phyloP scores from a whole-genome alignment of 2,797 vertebrate species.

The Hoplostethus mediterraneus region DNA sequence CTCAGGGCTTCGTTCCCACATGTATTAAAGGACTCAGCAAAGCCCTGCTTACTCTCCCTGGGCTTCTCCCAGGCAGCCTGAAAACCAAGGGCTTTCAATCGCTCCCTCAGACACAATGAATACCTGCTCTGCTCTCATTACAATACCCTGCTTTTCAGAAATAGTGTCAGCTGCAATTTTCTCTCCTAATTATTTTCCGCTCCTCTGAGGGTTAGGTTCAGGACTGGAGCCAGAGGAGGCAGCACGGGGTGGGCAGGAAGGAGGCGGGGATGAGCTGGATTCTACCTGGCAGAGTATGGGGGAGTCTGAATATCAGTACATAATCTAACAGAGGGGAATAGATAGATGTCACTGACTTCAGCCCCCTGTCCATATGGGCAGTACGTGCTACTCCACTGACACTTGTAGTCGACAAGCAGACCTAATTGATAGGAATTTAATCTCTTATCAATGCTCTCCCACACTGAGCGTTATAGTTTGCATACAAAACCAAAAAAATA shows the following conservation, averaged over 20 bases:
- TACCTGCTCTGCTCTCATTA: slow-evolving; percentile 89
- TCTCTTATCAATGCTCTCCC: slow-evolving; percentile 33
- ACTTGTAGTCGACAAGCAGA: slow-evolving; percentile 12
- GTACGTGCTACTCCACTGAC: slow-evolving; percentile 12
- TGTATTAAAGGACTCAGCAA: slow-evolving; percentile 79
- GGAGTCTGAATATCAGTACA: slow-evolving; percentile 57
- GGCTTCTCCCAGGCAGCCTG: slow-evolving; percentile 73
- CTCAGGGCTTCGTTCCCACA: slow-evolving; percentile 78
- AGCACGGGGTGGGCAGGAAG: slow-evolving; percentile 62
- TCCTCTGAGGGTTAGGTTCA: slow-evolving; percentile 86
- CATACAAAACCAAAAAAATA: slow-evolving; percentile 40
- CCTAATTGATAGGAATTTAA: background rate
- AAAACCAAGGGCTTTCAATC: slow-evolving; percentile 79
- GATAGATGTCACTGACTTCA: slow-evolving; percentile 30
- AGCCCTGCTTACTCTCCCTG: slow-evolving; percentile 79
- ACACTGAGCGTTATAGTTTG: slow-evolving; percentile 29
- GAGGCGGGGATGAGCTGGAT: slow-evolving; percentile 55
- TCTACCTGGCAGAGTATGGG: slow-evolving; percentile 59
- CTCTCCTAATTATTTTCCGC: slow-evolving; percentile 88
- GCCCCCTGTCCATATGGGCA: slow-evolving; percentile 12
- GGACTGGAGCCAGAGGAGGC: slow-evolving; percentile 83
- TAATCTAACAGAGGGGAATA: slow-evolving; percentile 60
- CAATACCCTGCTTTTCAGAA: slow-evolving; percentile 89
- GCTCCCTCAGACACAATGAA: slow-evolving; percentile 82
- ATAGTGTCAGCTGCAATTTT: slow-evolving; percentile 89